Evolutionary conservation across 2,888 invertebrate genomes (phyloP).

Genomic region (Nasonovia ribisnigri): DNA sequence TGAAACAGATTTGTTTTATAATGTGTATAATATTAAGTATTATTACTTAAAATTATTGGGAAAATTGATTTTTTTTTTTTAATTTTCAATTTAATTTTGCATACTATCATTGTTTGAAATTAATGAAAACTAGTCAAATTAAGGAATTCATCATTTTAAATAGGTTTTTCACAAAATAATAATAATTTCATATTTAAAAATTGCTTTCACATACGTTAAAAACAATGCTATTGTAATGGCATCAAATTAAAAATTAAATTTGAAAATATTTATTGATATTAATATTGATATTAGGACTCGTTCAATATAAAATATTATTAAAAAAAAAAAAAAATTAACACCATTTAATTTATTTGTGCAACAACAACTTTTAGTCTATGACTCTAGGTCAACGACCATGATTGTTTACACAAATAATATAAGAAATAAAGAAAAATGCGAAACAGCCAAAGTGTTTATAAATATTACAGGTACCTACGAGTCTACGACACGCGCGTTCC

Average conservation of each 20-base stretch:
- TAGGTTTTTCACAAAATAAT: neutral
- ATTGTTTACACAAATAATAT: neutral
- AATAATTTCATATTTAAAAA: neutral
- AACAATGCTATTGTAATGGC: neutral
- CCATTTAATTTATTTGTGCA: neutral
- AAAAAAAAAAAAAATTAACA: neutral
- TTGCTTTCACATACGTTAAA: neutral
- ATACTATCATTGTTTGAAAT: neutral
- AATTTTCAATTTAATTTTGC: too few relatives aligned
- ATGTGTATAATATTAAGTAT: too few relatives aligned
- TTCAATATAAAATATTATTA: neutral
- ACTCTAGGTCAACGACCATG: slow-evolving; percentile 13
- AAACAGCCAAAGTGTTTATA: neutral
- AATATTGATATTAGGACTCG: neutral
- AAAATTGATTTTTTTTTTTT: too few relatives aligned
- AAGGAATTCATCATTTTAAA: neutral
- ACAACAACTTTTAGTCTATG: neutral
- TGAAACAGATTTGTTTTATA: neutral
- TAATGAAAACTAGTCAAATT: neutral
- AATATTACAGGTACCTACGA: neutral
- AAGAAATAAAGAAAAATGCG: neutral
- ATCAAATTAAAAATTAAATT: neutral
- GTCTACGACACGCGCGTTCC: slow-evolving; percentile 5
- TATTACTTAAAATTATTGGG: too few relatives aligned
- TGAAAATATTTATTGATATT: neutral